Evolutionary conservation across 2,113 vertebrate genomes (phyloP).

Genomic region (Loxodonta africana): DNA sequence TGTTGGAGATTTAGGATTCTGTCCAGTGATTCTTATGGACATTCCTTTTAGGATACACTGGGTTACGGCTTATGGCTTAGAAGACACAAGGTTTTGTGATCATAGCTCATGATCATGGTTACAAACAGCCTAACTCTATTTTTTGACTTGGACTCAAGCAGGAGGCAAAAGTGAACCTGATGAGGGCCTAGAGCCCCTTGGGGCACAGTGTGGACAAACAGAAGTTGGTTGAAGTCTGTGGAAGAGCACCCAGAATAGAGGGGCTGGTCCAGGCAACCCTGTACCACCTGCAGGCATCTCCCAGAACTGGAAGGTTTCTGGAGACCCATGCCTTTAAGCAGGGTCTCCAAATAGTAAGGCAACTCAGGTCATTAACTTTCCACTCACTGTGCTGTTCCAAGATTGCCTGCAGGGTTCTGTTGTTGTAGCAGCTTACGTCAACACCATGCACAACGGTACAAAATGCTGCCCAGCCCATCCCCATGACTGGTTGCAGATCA

Average conservation of each 20-base stretch:
- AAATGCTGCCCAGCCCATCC: background rate
- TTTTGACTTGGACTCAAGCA: background rate
- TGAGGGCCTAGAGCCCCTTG: background rate
- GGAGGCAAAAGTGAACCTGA: background rate
- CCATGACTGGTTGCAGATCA: background rate
- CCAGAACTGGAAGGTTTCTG: background rate
- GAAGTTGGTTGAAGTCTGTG: background rate
- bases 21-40: background rate
- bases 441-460: background rate
- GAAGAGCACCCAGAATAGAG: background rate
- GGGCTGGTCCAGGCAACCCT: no score
- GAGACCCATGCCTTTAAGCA: background rate
- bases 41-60: background rate
- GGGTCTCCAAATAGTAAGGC: background rate
- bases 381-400: no score
- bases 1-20: background rate
- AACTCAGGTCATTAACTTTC: background rate
- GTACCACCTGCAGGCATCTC: background rate
- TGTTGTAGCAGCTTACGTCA: background rate
- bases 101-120: background rate
- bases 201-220: background rate
- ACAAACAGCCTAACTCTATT: background rate
- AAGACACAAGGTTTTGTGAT: background rate
- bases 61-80: background rate
- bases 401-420: background rate